Evolutionary conservation across 2,797 vertebrate genomes (phyloP), one percentile per base, ranked within the genome.

Genomic region (Periophthalmus magnuspinnatus): DNA sequence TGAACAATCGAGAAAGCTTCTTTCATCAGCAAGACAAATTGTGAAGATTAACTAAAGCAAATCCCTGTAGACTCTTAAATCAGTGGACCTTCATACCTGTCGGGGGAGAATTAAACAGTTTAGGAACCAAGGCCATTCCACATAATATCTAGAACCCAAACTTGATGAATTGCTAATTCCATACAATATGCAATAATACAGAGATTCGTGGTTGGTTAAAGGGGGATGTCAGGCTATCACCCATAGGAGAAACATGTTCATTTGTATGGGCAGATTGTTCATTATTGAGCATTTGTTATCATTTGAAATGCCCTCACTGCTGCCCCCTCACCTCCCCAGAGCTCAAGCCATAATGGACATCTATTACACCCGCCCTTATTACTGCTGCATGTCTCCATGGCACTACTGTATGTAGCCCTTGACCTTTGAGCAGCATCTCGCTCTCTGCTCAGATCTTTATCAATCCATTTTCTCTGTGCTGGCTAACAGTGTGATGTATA

Each of bases 241-340:
- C 19, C 19, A 7, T n/a, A 52, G n/a, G 7, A 0, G 19, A 56
- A 11, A 41, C 38, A 14, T 13, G 11, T 21, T 22, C 52, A 55
- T 21, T 55, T 11, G 21, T 32, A 22, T 36, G 58, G 9, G 0
- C 58, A 11, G 41, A 56, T n/a, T 64, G 71, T 14, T 57, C 75
- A 77, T 74, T 81, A 81, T 72, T 83, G 69, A 58, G 5, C 75
- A 17, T 33, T 58, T 55, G 70, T 71, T 68, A 84, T 74, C 57
- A 48, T 77, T 85, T 84, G 66, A 80, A 79, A 77, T 83, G 85
- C 78, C 72, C 68, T 60, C 66, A 69, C 74, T 69, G 71, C 77
- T 74, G 65, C 70, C 50, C 74, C 67, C 82, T n/a, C n/a, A n/a
- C n/a, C 83, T 81, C 86, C 85, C 78, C 80, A 69, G 11, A 70